phyloP scores from a whole-genome alignment of 2,113 vertebrate species.

The Macaca mulatta region DNA sequence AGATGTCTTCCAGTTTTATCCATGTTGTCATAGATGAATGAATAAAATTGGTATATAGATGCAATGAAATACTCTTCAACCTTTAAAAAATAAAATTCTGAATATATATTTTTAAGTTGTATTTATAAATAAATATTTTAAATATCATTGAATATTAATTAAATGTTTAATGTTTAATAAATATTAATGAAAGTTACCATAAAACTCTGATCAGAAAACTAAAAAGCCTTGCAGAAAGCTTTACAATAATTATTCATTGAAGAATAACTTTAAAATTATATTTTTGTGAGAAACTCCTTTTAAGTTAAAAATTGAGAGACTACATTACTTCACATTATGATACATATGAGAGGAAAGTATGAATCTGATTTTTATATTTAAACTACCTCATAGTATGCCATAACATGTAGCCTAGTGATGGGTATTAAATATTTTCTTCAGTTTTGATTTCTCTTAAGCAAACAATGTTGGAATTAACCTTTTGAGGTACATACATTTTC shows the following conservation, averaged over 20 bases:
- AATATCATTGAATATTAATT: background rate
- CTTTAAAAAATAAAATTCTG: background rate
- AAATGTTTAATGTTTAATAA: background rate
- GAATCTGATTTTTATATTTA: background rate
- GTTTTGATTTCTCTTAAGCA: background rate
- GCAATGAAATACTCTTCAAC: background rate
- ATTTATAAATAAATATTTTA: background rate
- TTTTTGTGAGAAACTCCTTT: background rate
- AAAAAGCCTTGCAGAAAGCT: background rate
- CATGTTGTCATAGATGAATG: too few relatives aligned
- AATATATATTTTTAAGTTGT: background rate
- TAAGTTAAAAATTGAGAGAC: background rate
- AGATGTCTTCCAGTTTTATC: too few relatives aligned
- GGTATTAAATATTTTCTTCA: background rate
- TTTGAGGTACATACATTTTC: background rate
- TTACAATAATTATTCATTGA: background rate
- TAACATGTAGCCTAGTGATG: background rate
- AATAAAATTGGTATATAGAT: too few relatives aligned
- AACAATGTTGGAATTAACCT: background rate
- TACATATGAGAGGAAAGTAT: background rate
- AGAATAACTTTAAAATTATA: background rate
- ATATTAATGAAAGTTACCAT: background rate
- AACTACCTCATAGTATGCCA: background rate
- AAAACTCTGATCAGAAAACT: background rate
- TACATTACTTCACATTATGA: background rate